phyloP scores from a whole-genome alignment of 2,113 vertebrate genomes.

The Psophia crepitans region DNA sequence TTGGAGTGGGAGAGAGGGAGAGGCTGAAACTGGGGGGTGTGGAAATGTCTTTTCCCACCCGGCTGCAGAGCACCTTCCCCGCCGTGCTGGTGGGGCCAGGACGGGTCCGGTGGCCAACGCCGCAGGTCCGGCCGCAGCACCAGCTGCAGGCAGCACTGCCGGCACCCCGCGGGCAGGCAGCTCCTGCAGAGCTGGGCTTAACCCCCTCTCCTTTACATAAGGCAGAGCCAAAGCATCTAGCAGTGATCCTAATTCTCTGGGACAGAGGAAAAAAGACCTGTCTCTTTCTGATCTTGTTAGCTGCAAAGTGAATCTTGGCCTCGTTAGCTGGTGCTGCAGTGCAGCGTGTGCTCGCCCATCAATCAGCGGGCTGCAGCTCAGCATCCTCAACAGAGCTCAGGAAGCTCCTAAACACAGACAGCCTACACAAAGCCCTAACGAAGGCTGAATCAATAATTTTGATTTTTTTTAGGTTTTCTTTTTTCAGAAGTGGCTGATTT shows the following conservation, averaged over 20 bases:
- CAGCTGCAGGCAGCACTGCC: not conserved
- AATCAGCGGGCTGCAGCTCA: not conserved
- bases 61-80: not conserved
- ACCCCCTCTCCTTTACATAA: rapidly evolving
- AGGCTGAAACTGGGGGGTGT: rapidly evolving
- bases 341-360: not conserved
- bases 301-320: not conserved
- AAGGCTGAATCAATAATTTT: not conserved
- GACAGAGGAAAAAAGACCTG: not conserved
- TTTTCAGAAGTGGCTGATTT: not conserved
- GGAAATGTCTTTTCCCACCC: not conserved
- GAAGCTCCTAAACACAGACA: not conserved
- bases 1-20: not conserved
- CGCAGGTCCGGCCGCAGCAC: rapidly evolving
- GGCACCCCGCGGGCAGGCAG: not conserved
- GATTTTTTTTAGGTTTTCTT: too few relatives aligned
- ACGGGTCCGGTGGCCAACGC: rapidly evolving
- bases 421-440: not conserved
- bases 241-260: not conserved
- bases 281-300: not conserved
- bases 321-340: not conserved
- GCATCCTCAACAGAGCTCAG: not conserved
- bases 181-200: not conserved
- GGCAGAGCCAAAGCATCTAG: not conserved
- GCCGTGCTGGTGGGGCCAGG: not conserved